Conservation (phyloP, 2,888 invertebrate species). For the Mycogona germanica region DNA sequence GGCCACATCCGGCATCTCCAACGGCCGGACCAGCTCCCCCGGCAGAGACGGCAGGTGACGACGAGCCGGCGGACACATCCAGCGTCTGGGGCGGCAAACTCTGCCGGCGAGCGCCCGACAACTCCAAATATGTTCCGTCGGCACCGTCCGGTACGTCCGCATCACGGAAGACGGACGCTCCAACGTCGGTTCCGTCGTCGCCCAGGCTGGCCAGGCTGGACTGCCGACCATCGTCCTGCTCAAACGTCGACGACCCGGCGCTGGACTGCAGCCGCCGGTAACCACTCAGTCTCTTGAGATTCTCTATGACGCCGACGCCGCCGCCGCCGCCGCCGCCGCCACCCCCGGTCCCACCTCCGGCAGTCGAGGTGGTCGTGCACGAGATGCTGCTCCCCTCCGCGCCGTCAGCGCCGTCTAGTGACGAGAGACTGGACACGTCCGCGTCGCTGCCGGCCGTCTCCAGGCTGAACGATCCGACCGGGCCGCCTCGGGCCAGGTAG, state of each 20-base stretch:
- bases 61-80: background rate
- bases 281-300: background rate
- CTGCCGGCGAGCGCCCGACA: background rate
- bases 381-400: too few relatives aligned
- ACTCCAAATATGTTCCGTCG: background rate
- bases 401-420: background rate
- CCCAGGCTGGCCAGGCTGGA: slow-evolving; percentile 1
- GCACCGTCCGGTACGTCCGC: too few relatives aligned
- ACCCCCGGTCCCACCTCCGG: too few relatives aligned
- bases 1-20: too few relatives aligned
- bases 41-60: too few relatives aligned
- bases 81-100: background rate
- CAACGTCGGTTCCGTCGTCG: background rate
- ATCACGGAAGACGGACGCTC: background rate
- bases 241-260: background rate
- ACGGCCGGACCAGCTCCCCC: too few relatives aligned
- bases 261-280: background rate
- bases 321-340: background rate
- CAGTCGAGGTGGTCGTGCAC: too few relatives aligned
- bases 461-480: too few relatives aligned
- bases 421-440: slow-evolving; percentile 10
- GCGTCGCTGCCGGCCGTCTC: slow-evolving; percentile 6
- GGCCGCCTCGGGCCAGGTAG: too few relatives aligned
- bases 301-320: background rate
- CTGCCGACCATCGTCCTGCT: background rate